Evolutionary conservation across 2,888 invertebrate genomes (phyloP).

Genomic region (Dasypolia templi): DNA sequence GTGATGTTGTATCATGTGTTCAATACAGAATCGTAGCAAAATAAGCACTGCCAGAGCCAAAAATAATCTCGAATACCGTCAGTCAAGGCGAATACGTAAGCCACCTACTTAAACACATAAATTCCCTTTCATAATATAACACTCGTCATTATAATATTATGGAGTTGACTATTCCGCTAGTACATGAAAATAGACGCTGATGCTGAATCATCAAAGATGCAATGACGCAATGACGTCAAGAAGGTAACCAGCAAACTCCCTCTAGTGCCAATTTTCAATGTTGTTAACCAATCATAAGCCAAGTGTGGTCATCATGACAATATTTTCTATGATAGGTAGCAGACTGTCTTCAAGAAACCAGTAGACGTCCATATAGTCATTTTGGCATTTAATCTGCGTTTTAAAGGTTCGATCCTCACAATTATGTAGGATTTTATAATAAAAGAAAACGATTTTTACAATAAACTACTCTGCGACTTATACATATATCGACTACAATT

Average conservation of each 20-base stretch:
- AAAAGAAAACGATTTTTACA: no score
- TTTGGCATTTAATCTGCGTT: no score
- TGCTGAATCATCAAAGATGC: not conserved
- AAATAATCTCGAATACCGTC: conserved; percentile 1
- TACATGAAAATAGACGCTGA: conserved; percentile 4
- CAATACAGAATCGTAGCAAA: not conserved
- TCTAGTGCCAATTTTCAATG: not conserved
- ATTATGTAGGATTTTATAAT: no score
- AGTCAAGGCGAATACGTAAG: not conserved
- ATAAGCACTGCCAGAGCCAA: conserved; percentile 5
- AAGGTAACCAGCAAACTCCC: not conserved
- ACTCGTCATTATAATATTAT: not conserved
- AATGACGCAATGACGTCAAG: not conserved
- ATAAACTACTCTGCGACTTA: no score
- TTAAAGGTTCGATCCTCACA: no score
- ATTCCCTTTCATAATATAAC: not conserved
- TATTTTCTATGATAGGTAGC: not conserved
- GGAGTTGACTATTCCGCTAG: not conserved
- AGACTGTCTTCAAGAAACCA: not conserved
- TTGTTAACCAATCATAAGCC: not conserved
- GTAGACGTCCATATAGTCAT: no score
- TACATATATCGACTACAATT: no score
- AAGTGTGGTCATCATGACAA: not conserved
- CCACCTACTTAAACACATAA: not conserved
- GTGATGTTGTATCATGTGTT: no score